Evolutionary conservation across 2,113 vertebrate species (phyloP), one percentile per base, ranked within the genome.

Genomic region (Microcebus lehilahytsara): DNA sequence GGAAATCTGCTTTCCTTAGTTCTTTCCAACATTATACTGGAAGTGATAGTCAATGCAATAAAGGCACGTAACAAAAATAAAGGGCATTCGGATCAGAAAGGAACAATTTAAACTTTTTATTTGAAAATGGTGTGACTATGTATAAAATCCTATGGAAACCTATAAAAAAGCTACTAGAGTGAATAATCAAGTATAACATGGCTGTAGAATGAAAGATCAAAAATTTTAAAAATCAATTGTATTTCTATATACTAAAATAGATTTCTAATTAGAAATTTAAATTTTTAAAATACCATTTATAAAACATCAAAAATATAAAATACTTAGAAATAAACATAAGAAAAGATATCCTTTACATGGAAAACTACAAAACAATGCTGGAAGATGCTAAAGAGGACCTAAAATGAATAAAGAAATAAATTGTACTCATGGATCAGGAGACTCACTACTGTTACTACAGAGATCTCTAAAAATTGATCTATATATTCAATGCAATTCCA

Each of bases 301-400:
- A 93, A 93, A 77, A 85, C 20, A 19, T 25, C 46, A 53, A 92
- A 93, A 51, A 74, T 84, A 77, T 85, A 13, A 66, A 93, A 85
- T 62, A 62, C 17, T 84, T 77, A 40, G 9, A 13, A n/a, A 51
- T 93, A 93, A 42, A 42, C 34, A 75, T 16, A 85, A 84, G 49
- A 74, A 84, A 64, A 42, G 13, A 77, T 53, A n/a, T 93, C 71
- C 16, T n/a, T 85, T 67, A 85, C n/a, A 56, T 10, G 40, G 19
- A 93, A 53, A 93, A 85, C 4, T 40, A 64, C 64, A 75, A 85
- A 64, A 34, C 17, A 75, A 25, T 66, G 46, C 46, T 66, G n/a
- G 66, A 25, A 37, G 34, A 53, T 66, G 49, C 40, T 85, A 51
- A 64, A 74, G 58, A 92, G 40, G 6, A 74, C 5, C 25, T 85